A percentile compares a stretch with the other conserved stretches of the same genome.
These are phyloP conservation scores for Sarotherodon lohbergeri DNA, from an alignment of 2,113 vertebrate genomes.

Conservation along the genomic window DNA sequence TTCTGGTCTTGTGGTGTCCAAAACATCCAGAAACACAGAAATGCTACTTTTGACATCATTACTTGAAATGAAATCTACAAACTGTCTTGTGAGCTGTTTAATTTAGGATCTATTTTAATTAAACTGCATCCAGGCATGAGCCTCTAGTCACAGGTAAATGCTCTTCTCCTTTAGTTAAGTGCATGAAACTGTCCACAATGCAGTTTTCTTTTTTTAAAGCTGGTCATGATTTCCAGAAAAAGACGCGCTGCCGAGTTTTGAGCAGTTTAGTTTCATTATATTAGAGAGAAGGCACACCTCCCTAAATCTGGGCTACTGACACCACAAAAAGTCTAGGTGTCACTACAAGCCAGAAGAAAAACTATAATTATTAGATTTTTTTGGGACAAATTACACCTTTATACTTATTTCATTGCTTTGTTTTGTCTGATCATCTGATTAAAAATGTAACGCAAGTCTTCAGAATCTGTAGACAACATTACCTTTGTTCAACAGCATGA, in stretches of 20 bases:
- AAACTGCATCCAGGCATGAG: not conserved
- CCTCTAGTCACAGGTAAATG: not conserved
- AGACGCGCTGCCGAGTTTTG: not conserved
- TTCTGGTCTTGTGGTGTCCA: not conserved
- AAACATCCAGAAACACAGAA: not conserved
- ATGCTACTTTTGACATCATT: not conserved
- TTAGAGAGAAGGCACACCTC: not conserved
- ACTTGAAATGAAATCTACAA: not conserved
- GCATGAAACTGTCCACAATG: not conserved
- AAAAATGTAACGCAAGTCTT: accelerated
- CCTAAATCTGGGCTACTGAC: not conserved
- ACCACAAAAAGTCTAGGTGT: not conserved
- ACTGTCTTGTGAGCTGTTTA: accelerated
- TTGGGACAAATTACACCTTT: not conserved
- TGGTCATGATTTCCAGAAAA: not conserved
- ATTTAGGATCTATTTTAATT: not conserved
- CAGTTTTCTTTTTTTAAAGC: not conserved
- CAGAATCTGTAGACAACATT: not conserved
- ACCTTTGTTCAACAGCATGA: not conserved
- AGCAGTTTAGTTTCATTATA: not conserved
- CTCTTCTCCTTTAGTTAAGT: not conserved
- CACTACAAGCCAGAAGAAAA: not conserved
- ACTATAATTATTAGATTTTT: not conserved
- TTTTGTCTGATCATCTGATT: not conserved
- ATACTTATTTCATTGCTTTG: not conserved